Percentiles rank a stretch among this genome's conserved stretches.
phyloP scores from a whole-genome alignment of 2,113 vertebrate genomes.

The Campylomormyrus numenius region DNA sequence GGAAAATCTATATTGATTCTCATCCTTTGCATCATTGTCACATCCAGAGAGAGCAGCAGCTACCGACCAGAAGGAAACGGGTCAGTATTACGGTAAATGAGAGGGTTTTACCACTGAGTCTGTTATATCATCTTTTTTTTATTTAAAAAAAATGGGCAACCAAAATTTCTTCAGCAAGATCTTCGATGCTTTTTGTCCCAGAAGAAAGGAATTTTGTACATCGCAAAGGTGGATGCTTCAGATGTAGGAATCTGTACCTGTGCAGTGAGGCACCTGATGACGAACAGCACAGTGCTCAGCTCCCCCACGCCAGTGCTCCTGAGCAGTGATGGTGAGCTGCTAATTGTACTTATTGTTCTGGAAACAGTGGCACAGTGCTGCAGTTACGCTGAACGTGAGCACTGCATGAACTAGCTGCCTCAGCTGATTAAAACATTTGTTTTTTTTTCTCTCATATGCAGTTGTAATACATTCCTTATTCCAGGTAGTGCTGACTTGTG shows the following conservation, averaged over 20 bases:
- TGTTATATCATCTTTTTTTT: neutral
- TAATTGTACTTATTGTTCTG: neutral
- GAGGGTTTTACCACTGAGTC: no score
- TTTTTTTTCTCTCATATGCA: neutral
- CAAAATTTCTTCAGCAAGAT: slow-evolving; percentile 61
- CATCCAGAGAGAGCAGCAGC: neutral
- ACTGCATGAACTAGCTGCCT: neutral
- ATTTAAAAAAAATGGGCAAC: slow-evolving; percentile 49
- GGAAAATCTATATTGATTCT: slow-evolving; percentile 1
- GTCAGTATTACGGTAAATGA: neutral
- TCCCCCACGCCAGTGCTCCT: slow-evolving; percentile 69
- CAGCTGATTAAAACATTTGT: neutral
- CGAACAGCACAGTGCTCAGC: slow-evolving; percentile 54
- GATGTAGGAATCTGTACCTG: slow-evolving; percentile 81
- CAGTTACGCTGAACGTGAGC: neutral
- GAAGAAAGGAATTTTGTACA: slow-evolving; percentile 71
- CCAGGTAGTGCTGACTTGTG: neutral
- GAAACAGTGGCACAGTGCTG: neutral
- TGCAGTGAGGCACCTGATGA: slow-evolving; percentile 63
- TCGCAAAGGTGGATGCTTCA: slow-evolving; percentile 73
- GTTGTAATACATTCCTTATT: neutral
- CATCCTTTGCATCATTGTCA: neutral
- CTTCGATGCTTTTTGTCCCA: slow-evolving; percentile 71
- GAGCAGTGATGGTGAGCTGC: slow-evolving; percentile 65
- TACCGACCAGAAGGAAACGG: neutral